Evolutionary conservation across 2,797 vertebrate genomes (phyloP), one percentile per base, ranked within the genome.

Genomic region (Lagocephalus sceleratus): DNA sequence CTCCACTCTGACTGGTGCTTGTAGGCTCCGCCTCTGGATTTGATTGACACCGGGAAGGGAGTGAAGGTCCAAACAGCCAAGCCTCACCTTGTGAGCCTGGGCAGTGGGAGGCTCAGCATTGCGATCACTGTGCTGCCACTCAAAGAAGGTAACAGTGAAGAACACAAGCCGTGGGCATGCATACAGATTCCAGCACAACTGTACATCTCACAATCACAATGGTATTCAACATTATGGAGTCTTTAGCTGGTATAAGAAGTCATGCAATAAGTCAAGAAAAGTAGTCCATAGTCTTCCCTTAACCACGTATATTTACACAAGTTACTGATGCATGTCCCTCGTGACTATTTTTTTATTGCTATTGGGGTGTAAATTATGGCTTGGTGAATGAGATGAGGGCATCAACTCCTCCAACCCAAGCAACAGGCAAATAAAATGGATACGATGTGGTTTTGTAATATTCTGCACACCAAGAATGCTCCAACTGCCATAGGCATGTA

Each of bases 1-100:
- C 59, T 54, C 14, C 16, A 2, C 21, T 59, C 10, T 74, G 54
- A 47, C 40, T 57, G n/a, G 40, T 68, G 29, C 42, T 63, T 70
- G 11, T 57, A 92, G 92, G 85, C 85, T 32, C 76, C 89, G 0
- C 71, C 88, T 4, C 55, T 92, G 79, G 90, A 92, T 59, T 64
- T 92, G 78, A 89, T 90, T 17, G 90, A 92, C 81, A 92, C 90
- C 0, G 90, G 91, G 49, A 92, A 92, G 54, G 87, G 86, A 8
- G 60, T 92, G 65, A 92, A 91, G 75, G 85, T 93, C 55, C 91
- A 92, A 64, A 91, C 91, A 1, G 79, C 84, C 6, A 57, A 65
- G 0, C 92, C 92, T 50, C 92, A 93, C 67, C 82, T 93, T 45
- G 91, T 93, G 55, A 92, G 92, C 67, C 82, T 93, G 53, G 92